Evolutionary conservation across 2,888 invertebrate genomes (phyloP).

Genomic region (Heliconius charithonia): DNA sequence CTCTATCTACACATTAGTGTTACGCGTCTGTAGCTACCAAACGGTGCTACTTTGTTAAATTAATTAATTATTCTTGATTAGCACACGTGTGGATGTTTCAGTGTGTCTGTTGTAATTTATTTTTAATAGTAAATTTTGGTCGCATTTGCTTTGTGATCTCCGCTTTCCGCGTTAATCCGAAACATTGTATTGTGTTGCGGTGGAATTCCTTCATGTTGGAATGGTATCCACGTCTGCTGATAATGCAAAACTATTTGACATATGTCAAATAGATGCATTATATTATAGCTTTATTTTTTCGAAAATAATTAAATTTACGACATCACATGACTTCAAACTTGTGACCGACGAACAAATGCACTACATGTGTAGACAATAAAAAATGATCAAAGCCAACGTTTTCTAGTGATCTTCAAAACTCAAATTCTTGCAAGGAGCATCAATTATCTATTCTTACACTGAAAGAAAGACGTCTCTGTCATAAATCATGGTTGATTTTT

Average conservation of each 20-base stretch:
- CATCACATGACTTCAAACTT: constrained; percentile 28
- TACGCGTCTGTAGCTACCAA: neutral
- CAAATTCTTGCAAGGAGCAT: constrained; percentile 50
- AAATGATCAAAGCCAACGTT: constrained; percentile 41
- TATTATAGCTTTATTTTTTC: neutral
- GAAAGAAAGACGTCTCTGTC: constrained; percentile 34
- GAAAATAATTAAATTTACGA: neutral
- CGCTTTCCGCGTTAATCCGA: too few species aligned
- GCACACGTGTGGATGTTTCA: neutral
- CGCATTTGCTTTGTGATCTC: too few species aligned
- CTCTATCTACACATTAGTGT: neutral
- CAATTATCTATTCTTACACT: constrained; percentile 48
- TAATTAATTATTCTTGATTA: constrained; percentile 8
- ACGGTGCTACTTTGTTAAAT: neutral
- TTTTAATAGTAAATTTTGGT: neutral
- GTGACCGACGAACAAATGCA: constrained; percentile 7
- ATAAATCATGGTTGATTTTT: constrained; percentile 51
- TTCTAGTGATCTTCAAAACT: constrained; percentile 46
- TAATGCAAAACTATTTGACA: too few species aligned
- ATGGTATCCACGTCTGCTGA: neutral
- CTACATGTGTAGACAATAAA: constrained; percentile 32
- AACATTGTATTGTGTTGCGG: too few species aligned
- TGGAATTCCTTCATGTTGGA: too few species aligned
- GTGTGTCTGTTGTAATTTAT: neutral
- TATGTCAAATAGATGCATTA: neutral